phyloP scores from a whole-genome alignment of 23 tunicate genomes.

The Diplosoma virens region DNA sequence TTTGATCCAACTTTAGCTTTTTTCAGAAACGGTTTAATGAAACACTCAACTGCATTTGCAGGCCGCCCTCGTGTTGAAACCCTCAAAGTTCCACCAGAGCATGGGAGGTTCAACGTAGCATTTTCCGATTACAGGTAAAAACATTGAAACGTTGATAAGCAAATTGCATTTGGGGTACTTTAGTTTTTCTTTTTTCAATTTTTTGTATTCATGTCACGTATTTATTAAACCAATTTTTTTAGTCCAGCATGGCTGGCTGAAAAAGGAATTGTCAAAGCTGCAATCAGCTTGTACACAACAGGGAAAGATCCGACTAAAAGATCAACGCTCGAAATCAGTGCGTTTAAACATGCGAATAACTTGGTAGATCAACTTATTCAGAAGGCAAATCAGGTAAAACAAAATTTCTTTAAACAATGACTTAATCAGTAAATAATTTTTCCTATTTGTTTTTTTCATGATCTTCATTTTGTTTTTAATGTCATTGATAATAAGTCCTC shows the following conservation, averaged over 20 bases:
- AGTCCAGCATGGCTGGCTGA: neutral
- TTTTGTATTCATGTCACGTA: too few relatives aligned
- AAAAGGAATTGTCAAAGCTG: neutral
- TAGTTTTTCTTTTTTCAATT: too few relatives aligned
- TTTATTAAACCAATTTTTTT: too few relatives aligned
- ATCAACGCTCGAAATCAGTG: neutral
- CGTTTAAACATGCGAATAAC: conserved; percentile 1
- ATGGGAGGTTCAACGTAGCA: conserved; percentile 1
- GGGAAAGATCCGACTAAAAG: conserved; percentile 13
- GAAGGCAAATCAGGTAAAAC: neutral
- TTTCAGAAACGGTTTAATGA: conserved; percentile 1
- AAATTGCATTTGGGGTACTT: too few relatives aligned
- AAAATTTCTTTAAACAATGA: neutral
- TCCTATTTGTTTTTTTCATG: too few relatives aligned
- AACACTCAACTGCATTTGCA: conserved; percentile 22
- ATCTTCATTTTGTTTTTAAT: too few relatives aligned
- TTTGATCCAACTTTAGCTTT: neutral
- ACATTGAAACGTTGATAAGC: too few relatives aligned
- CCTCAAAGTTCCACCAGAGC: neutral
- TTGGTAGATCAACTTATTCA: neutral
- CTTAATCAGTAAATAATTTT: neutral
- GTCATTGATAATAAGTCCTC: too few relatives aligned
- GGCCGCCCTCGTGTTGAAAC: conserved; percentile 38
- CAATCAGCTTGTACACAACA: conserved; percentile 7
- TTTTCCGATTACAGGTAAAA: conserved; percentile 39